Base-by-base conservation (phyloP, 2,113 vertebrate species). In the Takifugu bimaculatus region DNA sequence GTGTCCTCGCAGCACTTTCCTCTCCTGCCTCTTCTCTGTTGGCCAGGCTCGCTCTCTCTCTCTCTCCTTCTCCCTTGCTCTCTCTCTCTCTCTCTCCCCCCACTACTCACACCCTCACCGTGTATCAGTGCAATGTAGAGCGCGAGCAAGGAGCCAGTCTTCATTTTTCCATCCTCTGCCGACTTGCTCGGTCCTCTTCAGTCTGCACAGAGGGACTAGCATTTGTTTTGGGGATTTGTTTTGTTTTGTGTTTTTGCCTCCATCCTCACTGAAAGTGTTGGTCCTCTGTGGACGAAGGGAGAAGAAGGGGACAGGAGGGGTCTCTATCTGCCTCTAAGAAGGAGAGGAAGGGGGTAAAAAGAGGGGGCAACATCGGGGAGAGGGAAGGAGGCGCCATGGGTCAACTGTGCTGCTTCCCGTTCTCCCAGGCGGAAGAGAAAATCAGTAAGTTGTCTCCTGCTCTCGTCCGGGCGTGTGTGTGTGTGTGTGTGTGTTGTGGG, bases 391-490 rank as follows among this genome's bases (percentile, higher is more conserved):
- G 84, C 88, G 89, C 89, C 91, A 97, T 97, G 95, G 95, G 95
- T 81, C 95, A 98, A 89, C 92, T 98, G 65, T 98, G 95, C 93
- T 98, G 95, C 89, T 96, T 97, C 68, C 94, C 94, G 13, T 96
- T 98, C 89, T 91, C 93, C 70, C 88, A 95, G 79, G 90, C 91
- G 1, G 93, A 95, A 81, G 93, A 93, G 61, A 97, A 97, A 88
- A 94, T 93, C 93, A 88, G 95, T 98, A 90, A 95, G 94, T 93
- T 14, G 74, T 77, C 68, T 75, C 64, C 59, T 65, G 66, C 72
- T 72, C 63, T 63, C 6, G 65, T 57, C 52, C 57, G 47, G 57
- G 44, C 73, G 77, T 12, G 43, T 11, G 43, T 9, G 74, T 12
- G 43, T 12, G 43, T 11, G 43, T 9, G 79, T 60, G 75, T 65